Evolutionary conservation across 2,113 vertebrate genomes (phyloP).

Genomic region (Cottus gobio): DNA sequence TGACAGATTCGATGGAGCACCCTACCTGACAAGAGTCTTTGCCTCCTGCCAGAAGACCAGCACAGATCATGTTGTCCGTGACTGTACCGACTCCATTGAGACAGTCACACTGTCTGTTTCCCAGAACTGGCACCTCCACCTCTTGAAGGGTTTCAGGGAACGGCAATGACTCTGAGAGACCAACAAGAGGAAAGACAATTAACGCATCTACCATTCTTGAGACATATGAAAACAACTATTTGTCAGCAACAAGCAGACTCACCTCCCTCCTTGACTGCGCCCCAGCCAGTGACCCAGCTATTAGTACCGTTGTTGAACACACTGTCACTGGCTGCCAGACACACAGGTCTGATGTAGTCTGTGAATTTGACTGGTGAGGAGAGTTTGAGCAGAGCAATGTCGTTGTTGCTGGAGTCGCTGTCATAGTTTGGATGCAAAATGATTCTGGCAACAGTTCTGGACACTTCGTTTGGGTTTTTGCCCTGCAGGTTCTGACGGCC

Average conservation of each 20-base stretch:
- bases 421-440: conserved; percentile 74
- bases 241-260: conserved; percentile 17
- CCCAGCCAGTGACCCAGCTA: conserved; percentile 89
- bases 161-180: conserved; percentile 41
- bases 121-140: conserved; percentile 72
- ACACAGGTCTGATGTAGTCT: conserved; percentile 83
- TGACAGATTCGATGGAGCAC: background rate
- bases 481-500: conserved; percentile 60
- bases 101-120: conserved; percentile 72
- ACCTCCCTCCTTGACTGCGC: conserved; percentile 81
- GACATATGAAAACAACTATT: conserved; percentile 54
- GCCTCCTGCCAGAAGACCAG: conserved; percentile 80
- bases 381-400: conserved; percentile 85
- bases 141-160: conserved; percentile 73
- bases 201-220: conserved; percentile 52
- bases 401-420: conserved; percentile 65
- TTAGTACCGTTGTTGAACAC: conserved; percentile 78
- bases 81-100: conserved; percentile 63
- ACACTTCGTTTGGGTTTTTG: conserved; percentile 36
- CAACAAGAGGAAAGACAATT: background rate
- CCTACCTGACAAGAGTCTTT: conserved; percentile 80
- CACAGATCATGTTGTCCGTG: conserved; percentile 86
- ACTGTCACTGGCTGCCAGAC: conserved; percentile 80
- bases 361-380: conserved; percentile 71
- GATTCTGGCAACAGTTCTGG: conserved; percentile 33